Base-by-base conservation (phyloP, 2,113 vertebrate genomes). In the Ptychochromis oligacanthus region DNA sequence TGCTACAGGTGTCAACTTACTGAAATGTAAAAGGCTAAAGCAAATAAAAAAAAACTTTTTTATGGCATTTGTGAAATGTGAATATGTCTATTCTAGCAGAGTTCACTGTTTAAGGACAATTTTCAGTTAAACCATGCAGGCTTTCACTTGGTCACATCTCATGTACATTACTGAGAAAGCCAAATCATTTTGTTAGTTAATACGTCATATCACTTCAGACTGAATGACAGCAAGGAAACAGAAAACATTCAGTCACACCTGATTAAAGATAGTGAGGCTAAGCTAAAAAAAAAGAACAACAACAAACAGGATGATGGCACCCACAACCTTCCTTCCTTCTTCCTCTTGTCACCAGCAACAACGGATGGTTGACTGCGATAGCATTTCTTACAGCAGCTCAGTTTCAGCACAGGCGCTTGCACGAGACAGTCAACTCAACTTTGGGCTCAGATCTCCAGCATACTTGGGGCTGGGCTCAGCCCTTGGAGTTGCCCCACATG, bases 281-380 rank as follows among this genome's bases (percentile, higher is more conserved):
- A 89, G 65, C 43, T 70, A 64, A 49, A 70, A 70, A 43, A 43
- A 52, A 70, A 20, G 31, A 46, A 72, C 24, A 31, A 82, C n/a
- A 87, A 86, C 84, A 88, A 88, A 93, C 91, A 90, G 82, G 84
- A 86, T 76, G 85, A 91, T 75, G 84, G 82, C 88, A 91, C 89
- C 80, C 55, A 20, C 64, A 6, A 43, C 65, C 75, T 86, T 88
- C 89, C 92, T 87, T 91, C 90, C 89, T 81, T 62, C 79, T 81
- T 87, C 76, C 84, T 83, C 75, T 58, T 87, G 76, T 87, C 54
- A 75, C 74, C 70, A 87, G 82, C 67, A 56, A 87, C 43, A 61
- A 58, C 7, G 57, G n/a, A 22, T 64, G 81, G 46, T 83, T 77
- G 24, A 31, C 74, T 81, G 77, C 0, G 92, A 95, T 94, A 93